These are phyloP conservation scores for Pseudotriccus pelzelni DNA, from an alignment of 2,797 vertebrate species.

Conservation along the genomic window DNA sequence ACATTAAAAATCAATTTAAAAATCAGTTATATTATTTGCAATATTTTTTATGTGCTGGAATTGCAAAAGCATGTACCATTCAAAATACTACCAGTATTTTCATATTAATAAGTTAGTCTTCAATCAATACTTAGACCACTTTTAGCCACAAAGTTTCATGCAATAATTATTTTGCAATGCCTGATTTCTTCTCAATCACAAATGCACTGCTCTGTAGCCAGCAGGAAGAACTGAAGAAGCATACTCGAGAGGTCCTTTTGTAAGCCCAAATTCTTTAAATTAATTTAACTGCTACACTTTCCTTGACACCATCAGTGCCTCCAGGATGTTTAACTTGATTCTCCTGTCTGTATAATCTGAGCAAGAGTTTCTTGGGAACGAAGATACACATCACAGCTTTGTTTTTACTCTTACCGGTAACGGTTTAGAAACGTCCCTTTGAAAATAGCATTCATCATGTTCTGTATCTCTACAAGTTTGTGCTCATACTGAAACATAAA, in stretches of 20 bases:
- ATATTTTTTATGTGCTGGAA: background rate
- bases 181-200: background rate
- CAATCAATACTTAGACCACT: background rate
- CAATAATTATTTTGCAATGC: background rate
- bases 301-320: background rate
- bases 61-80: background rate
- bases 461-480: slow-evolving; percentile 84
- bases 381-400: background rate
- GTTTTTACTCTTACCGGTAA: slow-evolving; percentile 82
- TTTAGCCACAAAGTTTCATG: background rate
- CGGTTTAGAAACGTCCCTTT: slow-evolving; percentile 89
- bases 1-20: background rate
- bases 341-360: background rate
- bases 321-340: background rate
- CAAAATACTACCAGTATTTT: background rate
- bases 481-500: slow-evolving; percentile 82
- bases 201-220: background rate
- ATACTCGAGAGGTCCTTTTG: background rate
- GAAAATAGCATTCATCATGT: slow-evolving; percentile 90
- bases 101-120: background rate
- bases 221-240: background rate
- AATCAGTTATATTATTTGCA: background rate
- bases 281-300: background rate
- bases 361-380: background rate
- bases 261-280: background rate